Base-by-base conservation (phyloP, 2,797 vertebrate genomes). In the Aeoliscus strigatus region DNA sequence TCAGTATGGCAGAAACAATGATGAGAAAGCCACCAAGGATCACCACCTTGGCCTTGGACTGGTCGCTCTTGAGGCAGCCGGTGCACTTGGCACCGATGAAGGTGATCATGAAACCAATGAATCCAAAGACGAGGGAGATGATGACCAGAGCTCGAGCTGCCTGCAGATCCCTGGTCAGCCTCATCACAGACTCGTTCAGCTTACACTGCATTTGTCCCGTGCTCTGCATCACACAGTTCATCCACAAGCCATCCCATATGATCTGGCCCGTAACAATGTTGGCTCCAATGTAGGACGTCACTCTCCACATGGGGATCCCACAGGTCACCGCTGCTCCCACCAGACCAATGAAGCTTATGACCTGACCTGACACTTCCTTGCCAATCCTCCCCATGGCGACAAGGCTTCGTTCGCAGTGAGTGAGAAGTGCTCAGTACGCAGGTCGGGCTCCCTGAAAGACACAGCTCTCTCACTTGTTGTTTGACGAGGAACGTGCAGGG, bases 131-230 rank as follows among this genome's bases (percentile, higher is more conserved):
- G 4, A 92, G 70, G 17, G 85, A 13, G 50, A 90, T 66, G 76
- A 89, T 51, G 45, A 76, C 79, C 36, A 91, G 74, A 0, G 87
- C 88, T 1, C 76, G 70, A 5, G 80, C 83, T 0, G 85, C 78
- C 44, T 90, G 88, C 23, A 90, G 76, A 29, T 90, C 88, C 4
- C 32, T 44, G 0, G 74, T 34, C 49, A 89, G 36, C 2, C 1
- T 53, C 84, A 88, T 40, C 14, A 91, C 8, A 0, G 86, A 86
- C 0, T 81, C 69, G 2, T 82, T 76, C 26, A 89, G 57, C 18
- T 21, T 79, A 46, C 88, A 91, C 72, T 90, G 88, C 89, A 90
- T 90, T 75, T 91, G 89, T 1, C 89, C 89, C 0, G 89, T 91
- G 48, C 78, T 80, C 80, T 91, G 89, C 83, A 85, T 88, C 18